These are phyloP conservation scores for Myiotriccus ornatus DNA, from an alignment of 2,797 vertebrate species.

Conservation along the genomic window DNA sequence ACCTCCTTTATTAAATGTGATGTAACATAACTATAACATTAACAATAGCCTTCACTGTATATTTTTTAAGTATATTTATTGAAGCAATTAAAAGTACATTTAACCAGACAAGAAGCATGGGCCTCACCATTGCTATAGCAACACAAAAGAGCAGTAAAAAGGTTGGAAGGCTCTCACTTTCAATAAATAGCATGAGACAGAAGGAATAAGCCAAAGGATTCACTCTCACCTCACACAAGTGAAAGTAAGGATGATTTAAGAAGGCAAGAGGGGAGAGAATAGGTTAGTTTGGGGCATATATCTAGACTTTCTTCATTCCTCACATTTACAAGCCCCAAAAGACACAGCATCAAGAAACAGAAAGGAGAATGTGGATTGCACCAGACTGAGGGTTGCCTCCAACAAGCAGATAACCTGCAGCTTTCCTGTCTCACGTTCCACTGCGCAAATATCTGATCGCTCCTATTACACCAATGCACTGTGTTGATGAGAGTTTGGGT, in stretches of 20 bases:
- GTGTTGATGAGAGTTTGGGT: background rate
- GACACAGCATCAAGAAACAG: background rate
- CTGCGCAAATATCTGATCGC: background rate
- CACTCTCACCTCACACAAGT: background rate
- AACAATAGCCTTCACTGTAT: background rate
- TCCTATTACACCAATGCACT: background rate
- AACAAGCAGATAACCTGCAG: background rate
- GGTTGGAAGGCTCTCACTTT: background rate
- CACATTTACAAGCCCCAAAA: background rate
- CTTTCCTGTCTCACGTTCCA: background rate
- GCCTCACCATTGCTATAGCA: background rate
- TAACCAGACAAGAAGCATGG: background rate
- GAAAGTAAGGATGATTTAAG: background rate
- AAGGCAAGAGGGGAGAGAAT: background rate
- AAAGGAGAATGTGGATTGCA: background rate
- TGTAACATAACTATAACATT: background rate
- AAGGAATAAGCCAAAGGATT: background rate
- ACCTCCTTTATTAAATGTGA: background rate
- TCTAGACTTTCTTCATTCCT: background rate
- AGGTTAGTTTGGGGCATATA: background rate
- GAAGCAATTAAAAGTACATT: slow-evolving; percentile 4
- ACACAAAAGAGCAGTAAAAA: background rate
- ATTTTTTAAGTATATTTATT: background rate
- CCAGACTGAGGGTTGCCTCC: background rate
- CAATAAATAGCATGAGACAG: background rate